Conservation (phyloP, 2,113 vertebrate genomes). For the Rhinopomastus cyanomelas region DNA sequence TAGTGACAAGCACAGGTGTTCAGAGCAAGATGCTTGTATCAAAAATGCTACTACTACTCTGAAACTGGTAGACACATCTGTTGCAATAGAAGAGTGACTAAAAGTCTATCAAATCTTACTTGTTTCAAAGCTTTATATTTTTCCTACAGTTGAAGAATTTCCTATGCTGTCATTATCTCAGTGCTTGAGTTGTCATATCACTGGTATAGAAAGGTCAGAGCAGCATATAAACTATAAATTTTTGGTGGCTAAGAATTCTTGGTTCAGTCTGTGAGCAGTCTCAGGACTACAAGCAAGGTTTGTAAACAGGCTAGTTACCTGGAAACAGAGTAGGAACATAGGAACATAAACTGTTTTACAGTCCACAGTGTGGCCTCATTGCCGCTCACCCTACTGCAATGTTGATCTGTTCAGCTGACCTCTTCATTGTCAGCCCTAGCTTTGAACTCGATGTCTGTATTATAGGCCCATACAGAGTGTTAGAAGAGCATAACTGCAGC, state of each 20-base stretch:
- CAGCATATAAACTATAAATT: neutral
- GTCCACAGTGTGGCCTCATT: neutral
- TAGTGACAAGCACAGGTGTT: neutral
- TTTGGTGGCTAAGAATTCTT: neutral
- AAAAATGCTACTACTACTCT: neutral
- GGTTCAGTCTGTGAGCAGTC: neutral
- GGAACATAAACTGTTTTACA: neutral
- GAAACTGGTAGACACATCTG: neutral
- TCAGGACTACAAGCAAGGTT: neutral
- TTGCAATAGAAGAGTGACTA: neutral
- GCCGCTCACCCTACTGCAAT: neutral
- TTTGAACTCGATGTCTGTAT: neutral
- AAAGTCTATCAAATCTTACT: neutral
- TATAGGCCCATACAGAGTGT: neutral
- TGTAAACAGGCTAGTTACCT: neutral
- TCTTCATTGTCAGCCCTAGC: neutral
- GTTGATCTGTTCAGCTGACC: neutral
- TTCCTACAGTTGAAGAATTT: neutral
- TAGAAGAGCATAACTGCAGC: neutral
- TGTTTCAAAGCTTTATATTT: neutral
- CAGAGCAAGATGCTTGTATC: neutral
- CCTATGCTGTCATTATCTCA: neutral
- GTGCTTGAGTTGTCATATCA: neutral
- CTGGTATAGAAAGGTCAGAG: neutral
- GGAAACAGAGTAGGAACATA: neutral